phyloP scores from a whole-genome alignment of 2,797 vertebrate species.

The Rhadinocentrus ornatus region DNA sequence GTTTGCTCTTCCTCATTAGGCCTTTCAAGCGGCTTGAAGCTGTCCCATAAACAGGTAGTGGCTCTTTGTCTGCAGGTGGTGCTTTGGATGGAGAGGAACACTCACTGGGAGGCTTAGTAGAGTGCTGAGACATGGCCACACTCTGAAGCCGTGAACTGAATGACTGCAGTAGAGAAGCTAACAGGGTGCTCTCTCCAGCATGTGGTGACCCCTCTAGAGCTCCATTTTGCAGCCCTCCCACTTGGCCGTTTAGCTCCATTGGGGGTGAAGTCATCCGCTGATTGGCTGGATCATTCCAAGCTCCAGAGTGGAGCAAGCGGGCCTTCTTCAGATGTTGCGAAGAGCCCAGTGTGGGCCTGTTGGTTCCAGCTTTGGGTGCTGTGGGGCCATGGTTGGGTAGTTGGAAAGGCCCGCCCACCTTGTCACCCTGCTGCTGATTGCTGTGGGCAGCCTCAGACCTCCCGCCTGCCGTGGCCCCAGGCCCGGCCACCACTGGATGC shows the following conservation, averaged over 20 bases:
- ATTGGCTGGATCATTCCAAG: conserved; percentile 91
- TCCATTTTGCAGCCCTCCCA: conserved; percentile 88
- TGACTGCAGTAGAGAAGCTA: conserved; percentile 97
- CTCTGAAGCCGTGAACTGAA: conserved; percentile 98
- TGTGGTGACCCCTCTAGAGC: conserved; percentile 90
- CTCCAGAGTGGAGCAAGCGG: conserved; percentile 92
- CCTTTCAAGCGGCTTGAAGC: conserved; percentile 96
- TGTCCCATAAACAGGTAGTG: conserved; percentile 90
- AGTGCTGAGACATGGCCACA: conserved; percentile 96
- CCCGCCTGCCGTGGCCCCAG: conserved; percentile 91
- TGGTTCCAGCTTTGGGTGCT: conserved; percentile 81
- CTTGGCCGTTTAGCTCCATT: conserved; percentile 90
- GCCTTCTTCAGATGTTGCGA: conserved; percentile 97
- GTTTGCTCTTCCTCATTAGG: conserved; percentile 93
- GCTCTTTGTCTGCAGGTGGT: conserved; percentile 87
- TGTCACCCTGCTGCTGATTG: conserved; percentile 90
- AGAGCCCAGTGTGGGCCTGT: conserved; percentile 85
- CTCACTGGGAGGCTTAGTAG: conserved; percentile 81
- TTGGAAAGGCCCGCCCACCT: conserved; percentile 85
- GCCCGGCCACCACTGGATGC: conserved; percentile 97
- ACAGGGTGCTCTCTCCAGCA: conserved; percentile 93
- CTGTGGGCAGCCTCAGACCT: conserved; percentile 88
- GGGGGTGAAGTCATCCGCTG: conserved; percentile 87
- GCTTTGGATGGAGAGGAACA: conserved; percentile 79
- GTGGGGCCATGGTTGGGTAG: conserved; percentile 88